Conservation (phyloP, 2,113 vertebrate genomes). For the Pongo abelii region DNA sequence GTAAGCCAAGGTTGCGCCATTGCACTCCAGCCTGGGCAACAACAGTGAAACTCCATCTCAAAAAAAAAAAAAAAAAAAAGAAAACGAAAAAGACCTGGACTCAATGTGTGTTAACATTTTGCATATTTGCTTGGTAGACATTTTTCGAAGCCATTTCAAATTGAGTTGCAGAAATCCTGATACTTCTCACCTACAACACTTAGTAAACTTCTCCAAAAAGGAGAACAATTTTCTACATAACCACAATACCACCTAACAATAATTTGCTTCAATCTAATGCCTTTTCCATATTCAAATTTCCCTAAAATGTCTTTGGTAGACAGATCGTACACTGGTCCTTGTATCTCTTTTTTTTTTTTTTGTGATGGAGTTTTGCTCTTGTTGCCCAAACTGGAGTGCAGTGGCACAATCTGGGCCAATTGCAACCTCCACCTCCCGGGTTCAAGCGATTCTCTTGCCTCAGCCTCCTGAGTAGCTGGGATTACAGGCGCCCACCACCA, state of each 20-base stretch:
- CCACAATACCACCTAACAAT: not conserved
- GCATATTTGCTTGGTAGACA: not conserved
- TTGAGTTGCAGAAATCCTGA: not conserved
- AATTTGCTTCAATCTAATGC: not conserved
- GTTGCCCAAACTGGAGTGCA: too few species aligned
- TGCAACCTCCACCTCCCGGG: too few species aligned
- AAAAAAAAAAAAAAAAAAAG: not conserved
- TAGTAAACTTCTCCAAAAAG: constrained; percentile 5
- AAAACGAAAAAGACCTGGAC: not conserved
- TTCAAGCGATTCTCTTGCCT: too few species aligned
- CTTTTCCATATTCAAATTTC: not conserved
- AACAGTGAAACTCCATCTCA: not conserved
- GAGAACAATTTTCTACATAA: not conserved
- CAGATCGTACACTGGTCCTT: not conserved
- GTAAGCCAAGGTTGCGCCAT: too few species aligned
- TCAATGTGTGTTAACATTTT: not conserved
- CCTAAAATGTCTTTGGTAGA: not conserved
- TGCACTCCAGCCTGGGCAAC: too few species aligned
- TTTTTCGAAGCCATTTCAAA: not conserved
- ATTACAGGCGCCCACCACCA: too few species aligned
- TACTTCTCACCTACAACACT: not conserved
- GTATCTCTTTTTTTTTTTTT: not conserved
- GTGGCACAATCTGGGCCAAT: too few species aligned
- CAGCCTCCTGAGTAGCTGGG: too few species aligned
- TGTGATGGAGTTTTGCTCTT: too few species aligned